phyloP scores from a whole-genome alignment of 2,797 vertebrate species.

The Phyllotis vaccarum region DNA sequence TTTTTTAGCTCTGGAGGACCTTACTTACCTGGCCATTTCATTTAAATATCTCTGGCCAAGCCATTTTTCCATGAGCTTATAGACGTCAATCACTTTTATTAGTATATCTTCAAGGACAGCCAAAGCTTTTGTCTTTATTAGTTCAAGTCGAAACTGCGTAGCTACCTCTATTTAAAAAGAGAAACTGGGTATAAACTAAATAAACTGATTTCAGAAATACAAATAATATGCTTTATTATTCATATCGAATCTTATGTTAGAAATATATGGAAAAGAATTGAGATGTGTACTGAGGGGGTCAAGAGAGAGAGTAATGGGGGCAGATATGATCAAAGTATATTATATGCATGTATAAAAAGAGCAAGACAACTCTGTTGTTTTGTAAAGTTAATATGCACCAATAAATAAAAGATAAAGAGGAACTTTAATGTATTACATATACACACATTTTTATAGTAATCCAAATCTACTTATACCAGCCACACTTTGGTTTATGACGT shows the following conservation, averaged over 20 bases:
- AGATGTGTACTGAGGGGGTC: fast-evolving
- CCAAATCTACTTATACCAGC: neutral
- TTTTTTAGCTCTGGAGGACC: neutral
- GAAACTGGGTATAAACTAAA: neutral
- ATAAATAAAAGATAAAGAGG: neutral
- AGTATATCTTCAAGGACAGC: conserved; percentile 88
- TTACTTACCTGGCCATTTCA: conserved; percentile 95
- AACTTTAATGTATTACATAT: neutral
- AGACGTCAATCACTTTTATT: conserved; percentile 87
- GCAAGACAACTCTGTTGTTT: neutral
- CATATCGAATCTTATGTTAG: neutral
- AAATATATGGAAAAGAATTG: neutral
- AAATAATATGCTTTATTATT: neutral
- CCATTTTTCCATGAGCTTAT: conserved; percentile 91
- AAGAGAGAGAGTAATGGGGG: neutral
- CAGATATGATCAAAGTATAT: neutral
- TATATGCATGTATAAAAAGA: neutral
- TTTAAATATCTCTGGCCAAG: conserved; percentile 89
- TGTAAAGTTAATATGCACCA: neutral
- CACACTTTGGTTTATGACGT: neutral
- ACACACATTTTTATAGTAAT: conserved; percentile 11
- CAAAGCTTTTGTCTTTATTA: conserved; percentile 91
- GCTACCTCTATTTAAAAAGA: conserved; percentile 87
- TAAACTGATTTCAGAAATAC: neutral
- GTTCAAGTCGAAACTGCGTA: conserved; percentile 89